Conservation (phyloP, 2,113 vertebrate species). For the Glaucidium brasilianum region DNA sequence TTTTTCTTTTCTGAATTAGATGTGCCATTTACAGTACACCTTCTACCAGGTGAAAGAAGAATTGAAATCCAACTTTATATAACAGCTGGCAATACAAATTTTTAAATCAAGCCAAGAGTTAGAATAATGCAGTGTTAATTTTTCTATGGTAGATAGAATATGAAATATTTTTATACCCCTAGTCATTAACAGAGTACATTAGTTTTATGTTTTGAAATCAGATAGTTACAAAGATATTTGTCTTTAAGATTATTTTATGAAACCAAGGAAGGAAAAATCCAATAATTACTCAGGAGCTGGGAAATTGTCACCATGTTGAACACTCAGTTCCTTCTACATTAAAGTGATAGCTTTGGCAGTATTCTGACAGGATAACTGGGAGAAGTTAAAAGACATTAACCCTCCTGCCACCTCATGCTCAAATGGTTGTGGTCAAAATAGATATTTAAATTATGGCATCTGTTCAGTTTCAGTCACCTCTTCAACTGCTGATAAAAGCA, state of each 20-base stretch:
- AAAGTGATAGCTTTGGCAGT: background rate
- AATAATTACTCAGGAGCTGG: background rate
- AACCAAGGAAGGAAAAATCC: background rate
- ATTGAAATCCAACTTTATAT: background rate
- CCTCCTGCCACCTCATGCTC: background rate
- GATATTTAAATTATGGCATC: background rate
- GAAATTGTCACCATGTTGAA: background rate
- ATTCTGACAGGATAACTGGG: background rate
- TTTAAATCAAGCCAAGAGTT: background rate
- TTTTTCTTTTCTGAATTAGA: background rate
- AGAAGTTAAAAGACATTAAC: background rate
- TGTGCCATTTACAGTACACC: background rate
- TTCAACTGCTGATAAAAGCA: background rate
- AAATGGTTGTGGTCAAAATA: background rate
- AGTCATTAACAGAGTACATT: background rate
- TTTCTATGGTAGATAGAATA: background rate
- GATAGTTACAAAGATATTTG: background rate
- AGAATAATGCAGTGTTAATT: constrained; percentile 14
- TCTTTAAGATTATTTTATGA: background rate
- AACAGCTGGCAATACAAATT: background rate
- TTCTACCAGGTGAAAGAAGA: background rate
- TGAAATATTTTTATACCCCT: background rate
- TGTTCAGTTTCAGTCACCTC: background rate
- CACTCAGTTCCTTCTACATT: background rate
- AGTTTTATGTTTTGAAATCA: background rate